Conservation (phyloP, 2,888 invertebrate genomes). For the Standfussiana lucernea region DNA sequence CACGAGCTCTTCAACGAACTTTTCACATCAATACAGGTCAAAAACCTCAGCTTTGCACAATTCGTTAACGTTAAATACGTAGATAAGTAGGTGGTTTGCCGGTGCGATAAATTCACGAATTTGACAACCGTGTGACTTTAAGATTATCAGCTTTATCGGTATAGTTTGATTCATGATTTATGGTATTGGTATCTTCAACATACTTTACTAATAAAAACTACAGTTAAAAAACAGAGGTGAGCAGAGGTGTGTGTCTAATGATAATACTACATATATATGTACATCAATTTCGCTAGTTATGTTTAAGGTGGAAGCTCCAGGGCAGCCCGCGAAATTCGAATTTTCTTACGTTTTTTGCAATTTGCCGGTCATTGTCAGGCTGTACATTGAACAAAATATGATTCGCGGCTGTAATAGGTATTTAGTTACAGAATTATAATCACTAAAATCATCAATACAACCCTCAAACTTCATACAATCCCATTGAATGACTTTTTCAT, state of each 20-base stretch:
- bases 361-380: too few relatives aligned
- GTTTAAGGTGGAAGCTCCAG: too few relatives aligned
- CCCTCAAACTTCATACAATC: too few relatives aligned
- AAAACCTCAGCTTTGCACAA: conserved; percentile 24
- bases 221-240: not conserved
- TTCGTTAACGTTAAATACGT: not conserved
- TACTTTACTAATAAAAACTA: not conserved
- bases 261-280: not conserved
- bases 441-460: too few relatives aligned
- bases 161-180: conserved; percentile 24
- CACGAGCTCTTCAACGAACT: not conserved
- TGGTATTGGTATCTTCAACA: not conserved
- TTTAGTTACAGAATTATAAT: too few relatives aligned
- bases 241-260: not conserved
- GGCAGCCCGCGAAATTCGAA: too few relatives aligned
- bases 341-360: too few relatives aligned
- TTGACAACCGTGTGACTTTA: conserved; percentile 54
- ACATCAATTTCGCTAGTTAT: not conserved
- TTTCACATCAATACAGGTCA: conserved; percentile 24
- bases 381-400: too few relatives aligned
- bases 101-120: conserved; percentile 32
- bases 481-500: too few relatives aligned
- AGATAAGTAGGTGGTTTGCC: conserved; percentile 1
- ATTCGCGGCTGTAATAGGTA: too few relatives aligned
- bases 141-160: conserved; percentile 14